Evolutionary conservation across 92 coral and sea anemone species (phyloP).

Genomic region (Heliopora coerulea): DNA sequence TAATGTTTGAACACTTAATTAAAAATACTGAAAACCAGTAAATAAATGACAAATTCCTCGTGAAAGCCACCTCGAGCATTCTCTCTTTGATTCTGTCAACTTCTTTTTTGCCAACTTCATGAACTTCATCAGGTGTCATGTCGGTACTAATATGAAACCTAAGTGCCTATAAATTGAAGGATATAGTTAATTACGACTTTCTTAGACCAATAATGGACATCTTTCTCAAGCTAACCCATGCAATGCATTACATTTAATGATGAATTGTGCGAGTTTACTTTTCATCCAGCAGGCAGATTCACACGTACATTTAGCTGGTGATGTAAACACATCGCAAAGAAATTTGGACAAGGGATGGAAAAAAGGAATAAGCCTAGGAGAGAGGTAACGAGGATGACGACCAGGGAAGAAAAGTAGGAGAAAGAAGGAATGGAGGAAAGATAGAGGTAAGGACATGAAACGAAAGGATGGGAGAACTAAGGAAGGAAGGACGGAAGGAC

Average conservation of each 20-base stretch:
- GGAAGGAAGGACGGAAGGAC: background rate
- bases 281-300: too few relatives aligned
- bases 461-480: background rate
- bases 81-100: constrained; percentile 66
- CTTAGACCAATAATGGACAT: too few relatives aligned
- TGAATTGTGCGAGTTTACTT: too few relatives aligned
- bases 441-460: background rate
- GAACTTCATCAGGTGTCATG: constrained; percentile 84
- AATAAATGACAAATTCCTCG: too few relatives aligned
- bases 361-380: background rate
- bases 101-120: constrained; percentile 71
- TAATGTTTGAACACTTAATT: too few relatives aligned
- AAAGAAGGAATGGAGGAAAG: background rate
- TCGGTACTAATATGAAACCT: constrained; percentile 77
- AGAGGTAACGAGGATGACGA: background rate
- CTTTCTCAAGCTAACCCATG: too few relatives aligned
- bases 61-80: constrained; percentile 68
- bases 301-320: too few relatives aligned
- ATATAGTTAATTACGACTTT: too few relatives aligned
- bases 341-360: background rate
- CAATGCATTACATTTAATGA: too few relatives aligned
- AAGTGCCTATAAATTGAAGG: constrained; percentile 56
- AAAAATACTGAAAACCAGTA: too few relatives aligned
- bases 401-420: background rate
- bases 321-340: too few relatives aligned